Conservation (phyloP, 2,113 vertebrate genomes). For the Ascaphus truei region DNA sequence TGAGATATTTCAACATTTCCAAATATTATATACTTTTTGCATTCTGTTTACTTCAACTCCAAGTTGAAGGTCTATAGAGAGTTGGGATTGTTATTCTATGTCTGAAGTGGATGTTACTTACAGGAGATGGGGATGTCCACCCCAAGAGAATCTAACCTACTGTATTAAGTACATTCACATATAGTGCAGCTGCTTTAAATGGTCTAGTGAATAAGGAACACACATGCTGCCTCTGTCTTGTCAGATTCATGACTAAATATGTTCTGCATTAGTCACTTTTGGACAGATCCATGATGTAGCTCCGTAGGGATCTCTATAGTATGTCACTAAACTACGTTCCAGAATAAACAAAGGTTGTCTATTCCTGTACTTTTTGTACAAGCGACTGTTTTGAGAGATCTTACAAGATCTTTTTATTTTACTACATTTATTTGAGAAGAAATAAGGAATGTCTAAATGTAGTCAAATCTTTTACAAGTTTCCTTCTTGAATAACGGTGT, state of each 20-base stretch:
- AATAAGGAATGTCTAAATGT: too few species aligned
- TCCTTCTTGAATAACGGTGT: too few species aligned
- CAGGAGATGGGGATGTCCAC: constrained; percentile 1
- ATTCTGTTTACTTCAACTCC: too few species aligned
- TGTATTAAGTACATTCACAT: constrained; percentile 6
- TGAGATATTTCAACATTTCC: too few species aligned
- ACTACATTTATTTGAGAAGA: too few species aligned
- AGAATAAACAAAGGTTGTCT: too few species aligned
- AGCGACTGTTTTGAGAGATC: too few species aligned
- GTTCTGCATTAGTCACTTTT: constrained; percentile 24
- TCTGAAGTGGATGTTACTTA: neutral
- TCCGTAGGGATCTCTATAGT: neutral
- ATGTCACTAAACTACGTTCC: too few species aligned
- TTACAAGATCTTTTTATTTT: too few species aligned
- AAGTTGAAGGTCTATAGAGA: neutral
- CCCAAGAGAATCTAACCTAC: neutral
- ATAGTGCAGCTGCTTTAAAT: neutral
- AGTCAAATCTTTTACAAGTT: too few species aligned
- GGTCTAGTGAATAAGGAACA: constrained; percentile 16
- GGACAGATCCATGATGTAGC: neutral
- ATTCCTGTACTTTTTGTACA: too few species aligned
- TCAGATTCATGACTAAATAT: neutral
- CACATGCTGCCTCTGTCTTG: neutral
- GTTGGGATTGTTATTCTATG: neutral
- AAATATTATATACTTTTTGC: too few species aligned